Base-by-base conservation (phyloP, 2,113 vertebrate species). In the Epinephelus lanceolatus region DNA sequence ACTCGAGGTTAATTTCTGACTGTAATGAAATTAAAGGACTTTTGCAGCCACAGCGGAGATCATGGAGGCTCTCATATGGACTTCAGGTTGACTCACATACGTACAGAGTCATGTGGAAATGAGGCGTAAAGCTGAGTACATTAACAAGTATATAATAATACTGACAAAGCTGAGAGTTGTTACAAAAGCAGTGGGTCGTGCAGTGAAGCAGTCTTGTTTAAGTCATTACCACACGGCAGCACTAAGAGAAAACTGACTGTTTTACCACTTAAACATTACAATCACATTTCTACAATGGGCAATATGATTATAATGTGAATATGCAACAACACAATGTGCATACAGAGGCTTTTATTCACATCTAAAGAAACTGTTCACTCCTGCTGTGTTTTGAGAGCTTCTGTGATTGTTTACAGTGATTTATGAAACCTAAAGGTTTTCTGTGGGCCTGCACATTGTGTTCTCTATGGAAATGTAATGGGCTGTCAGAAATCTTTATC, bases 381-480 rank as follows among this genome's bases (percentile, higher is more conserved):
- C 18, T 14, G 3, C 60, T 65, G 53, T 40, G 11, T 17, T 51
- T 25, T 71, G 25, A 47, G 14, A 67, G 25, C 18, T 62, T 67
- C 18, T 42, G 69, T 13, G 78, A 71, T 73, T 55, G 42, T 45
- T 23, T 55, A 1, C 3, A 21, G 37, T 76, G 74, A 84, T 76
- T 71, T 71, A 68, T 81, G 53, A 49, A 67, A 66, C 11, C 52
- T 1, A 14, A 42, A 56, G n/a, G 19, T 17, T 27, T 45, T 47
- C 13, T 47, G 47, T 60, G 17, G 56, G 57, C 15, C 6, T 61
- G 52, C 40, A n/a, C 65, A 81, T 63, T 52, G 60, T 17, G 7
- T 84, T 69, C 72, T 53, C 55, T 55, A 4, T 40, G 33, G 21
- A 30, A 71, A 62, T 17, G 25, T 55, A 83, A 79, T 23, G 51